Base-by-base conservation (phyloP, 2,888 invertebrate species). In the Trilocha varians region DNA sequence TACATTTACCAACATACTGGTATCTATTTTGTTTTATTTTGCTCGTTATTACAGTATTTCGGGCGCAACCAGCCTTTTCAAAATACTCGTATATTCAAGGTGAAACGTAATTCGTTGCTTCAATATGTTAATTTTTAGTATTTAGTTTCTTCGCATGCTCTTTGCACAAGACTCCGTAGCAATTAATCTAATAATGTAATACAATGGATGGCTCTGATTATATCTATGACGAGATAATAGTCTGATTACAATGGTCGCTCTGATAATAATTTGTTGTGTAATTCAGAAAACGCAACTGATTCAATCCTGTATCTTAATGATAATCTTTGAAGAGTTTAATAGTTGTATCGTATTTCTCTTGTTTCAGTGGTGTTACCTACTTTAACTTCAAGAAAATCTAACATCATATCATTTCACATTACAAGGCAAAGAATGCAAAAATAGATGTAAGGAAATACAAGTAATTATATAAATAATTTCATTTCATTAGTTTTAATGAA, bases 121-220 rank as follows among this genome's bases (percentile, higher is more conserved):
- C 18, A 46, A n/a, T 25, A 25, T 25, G 25, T 25, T 25, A 25
- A 25, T 25, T 25, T 25, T 25, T 6, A 25, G 25, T 25, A 25
- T 25, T 25, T 25, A 25, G 25, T 25, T 25, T 6, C 25, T 25
- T 25, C 25, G 25, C 25, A 25, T 25, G 25, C 8, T 25, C 25
- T 25, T 25, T 25, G 5, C 25, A 25, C 25, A 25, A 25, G 43
- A 47, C 49, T 55, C 45, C 47, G 49, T 37, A 33, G 50, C 49
- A 48, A 50, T 62, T 60, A 56, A 52, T 55, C 43, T 37, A 25
- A 25, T 25, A 25, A 25, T 25, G 25, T 32, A 5, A 56, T 44
- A 64, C 60, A 64, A 62, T 59, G 44, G 53, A 9, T 34, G 44
- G n/a, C n/a, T n/a, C n/a, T 47, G 53, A 56, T 58, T 50, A 50